Evolutionary conservation across 2,888 invertebrate genomes (phyloP), one percentile per base, ranked within the genome.

Genomic region (Spilarctia lutea): DNA sequence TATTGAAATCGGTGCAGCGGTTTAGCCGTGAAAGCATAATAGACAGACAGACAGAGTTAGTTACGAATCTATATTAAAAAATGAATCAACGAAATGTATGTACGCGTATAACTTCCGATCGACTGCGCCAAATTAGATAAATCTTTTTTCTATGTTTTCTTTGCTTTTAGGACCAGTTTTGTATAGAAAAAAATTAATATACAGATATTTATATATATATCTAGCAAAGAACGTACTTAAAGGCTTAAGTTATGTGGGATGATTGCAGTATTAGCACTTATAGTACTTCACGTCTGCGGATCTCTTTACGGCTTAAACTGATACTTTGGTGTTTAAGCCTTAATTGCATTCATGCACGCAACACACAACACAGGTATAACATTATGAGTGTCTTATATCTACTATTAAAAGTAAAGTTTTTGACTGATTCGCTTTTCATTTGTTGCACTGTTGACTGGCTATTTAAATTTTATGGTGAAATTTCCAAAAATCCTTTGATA

Each of bases 211-310:
- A 16, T 13, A 3, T 45, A 13, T 4, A 16, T 45, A 45, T 45
- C 52, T 52, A 52, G 8, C 39, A 63, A 18, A 30, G 16, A n/a
- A 27, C 3, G 42, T 67, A 45, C 35, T 18, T 30, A 20, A 8
- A 30, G 72, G 79, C 74, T 79, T 74, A 79, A 75, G 72, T 83
- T 79, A 72, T 74, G 74, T 39, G 78, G 72, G 71, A 80, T 79
- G 76, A 80, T 77, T 79, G 79, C 80, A 78, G 76, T 80, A 76
- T 80, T 71, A 75, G 91, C 93, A 93, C 92, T 93, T 93, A 84
- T 92, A 91, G 85, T 83, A 85, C 93, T 93, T 93, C 93, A 76
- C 87, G 87, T 89, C 90, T 90, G 89, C 85, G 88, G 85, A 88
- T 84, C 83, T 83, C 71, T 81, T 85, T 82, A 84, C 84, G 78